Conservation (phyloP, 2,113 vertebrate genomes). For the Oncorhynchus keta region DNA sequence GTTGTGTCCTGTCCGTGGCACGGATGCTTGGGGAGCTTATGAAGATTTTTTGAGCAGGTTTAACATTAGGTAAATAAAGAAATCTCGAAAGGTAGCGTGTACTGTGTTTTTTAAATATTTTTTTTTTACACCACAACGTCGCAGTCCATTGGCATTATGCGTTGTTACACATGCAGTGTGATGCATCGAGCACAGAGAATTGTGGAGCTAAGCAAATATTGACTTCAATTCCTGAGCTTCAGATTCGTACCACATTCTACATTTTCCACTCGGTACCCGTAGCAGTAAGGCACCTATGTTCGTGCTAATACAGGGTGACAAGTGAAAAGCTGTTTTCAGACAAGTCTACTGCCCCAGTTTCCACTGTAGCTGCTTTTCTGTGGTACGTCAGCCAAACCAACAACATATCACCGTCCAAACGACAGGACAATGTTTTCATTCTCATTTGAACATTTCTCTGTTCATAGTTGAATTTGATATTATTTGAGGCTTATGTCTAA, state of each 20-base stretch:
- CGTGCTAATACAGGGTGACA: background rate
- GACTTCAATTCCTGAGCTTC: too few relatives aligned
- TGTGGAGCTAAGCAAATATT: too few relatives aligned
- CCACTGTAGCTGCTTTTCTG: constrained; percentile 62
- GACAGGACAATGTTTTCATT: constrained; percentile 48
- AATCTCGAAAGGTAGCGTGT: too few relatives aligned
- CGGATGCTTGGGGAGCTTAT: background rate
- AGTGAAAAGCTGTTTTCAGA: background rate
- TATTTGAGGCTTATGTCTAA: constrained; percentile 66
- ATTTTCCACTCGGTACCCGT: background rate
- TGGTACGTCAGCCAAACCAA: constrained; percentile 41
- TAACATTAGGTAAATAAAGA: background rate
- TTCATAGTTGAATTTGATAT: constrained; percentile 65
- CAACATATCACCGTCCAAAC: constrained; percentile 16
- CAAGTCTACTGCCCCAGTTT: constrained; percentile 34
- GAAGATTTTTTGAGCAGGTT: background rate
- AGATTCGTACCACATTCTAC: background rate
- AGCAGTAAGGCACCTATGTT: background rate
- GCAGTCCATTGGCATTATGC: too few relatives aligned
- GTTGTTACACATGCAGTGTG: too few relatives aligned
- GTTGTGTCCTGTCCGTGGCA: background rate
- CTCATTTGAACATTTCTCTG: constrained; percentile 49
- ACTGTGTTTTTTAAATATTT: too few relatives aligned
- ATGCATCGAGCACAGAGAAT: too few relatives aligned
- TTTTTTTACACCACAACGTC: too few relatives aligned